Percentiles rank a stretch among this genome's conserved stretches.
phyloP scores from a whole-genome alignment of 1,140 invertebrate species.

The Macrotrachela quadricornifera region DNA sequence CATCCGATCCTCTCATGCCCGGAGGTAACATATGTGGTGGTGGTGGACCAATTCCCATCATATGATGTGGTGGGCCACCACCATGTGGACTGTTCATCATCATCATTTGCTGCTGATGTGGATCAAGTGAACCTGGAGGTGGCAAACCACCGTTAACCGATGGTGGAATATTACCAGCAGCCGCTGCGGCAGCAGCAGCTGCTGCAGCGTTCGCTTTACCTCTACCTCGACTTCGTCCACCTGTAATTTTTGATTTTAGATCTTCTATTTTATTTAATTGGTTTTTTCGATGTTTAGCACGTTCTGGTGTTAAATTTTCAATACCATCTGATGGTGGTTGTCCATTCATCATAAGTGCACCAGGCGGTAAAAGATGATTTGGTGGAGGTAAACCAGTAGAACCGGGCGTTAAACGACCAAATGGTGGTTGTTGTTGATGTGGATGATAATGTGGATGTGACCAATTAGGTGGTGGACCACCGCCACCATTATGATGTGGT shows the following conservation, averaged over 20 bases:
- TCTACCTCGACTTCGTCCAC: neutral
- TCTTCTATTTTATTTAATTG: neutral
- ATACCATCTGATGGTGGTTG: constrained; percentile 10
- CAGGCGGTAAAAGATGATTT: constrained; percentile 11
- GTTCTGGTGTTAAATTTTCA: constrained; percentile 10
- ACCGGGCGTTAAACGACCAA: constrained; percentile 7
- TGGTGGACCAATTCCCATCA: too few relatives aligned
- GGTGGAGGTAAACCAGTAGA: constrained; percentile 15
- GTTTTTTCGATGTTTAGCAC: constrained; percentile 12
- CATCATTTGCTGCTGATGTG: constrained; percentile 47
- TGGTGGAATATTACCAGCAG: neutral
- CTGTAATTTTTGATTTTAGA: neutral
- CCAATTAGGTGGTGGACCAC: constrained; percentile 9
- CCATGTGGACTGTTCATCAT: constrained; percentile 30
- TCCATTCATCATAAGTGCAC: constrained; percentile 10
- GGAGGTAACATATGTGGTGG: too few relatives aligned
- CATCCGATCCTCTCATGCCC: neutral
- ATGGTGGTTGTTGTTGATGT: neutral
- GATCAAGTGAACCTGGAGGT: neutral
- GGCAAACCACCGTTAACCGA: neutral
- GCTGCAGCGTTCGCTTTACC: neutral
- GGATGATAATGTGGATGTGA: neutral
- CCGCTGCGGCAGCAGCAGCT: neutral
- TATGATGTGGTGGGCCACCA: too few relatives aligned
- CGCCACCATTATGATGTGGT: constrained; percentile 5